These are phyloP conservation scores for Hypanus sabinus DNA, from an alignment of 2,113 vertebrate genomes.

Conservation along the genomic window DNA sequence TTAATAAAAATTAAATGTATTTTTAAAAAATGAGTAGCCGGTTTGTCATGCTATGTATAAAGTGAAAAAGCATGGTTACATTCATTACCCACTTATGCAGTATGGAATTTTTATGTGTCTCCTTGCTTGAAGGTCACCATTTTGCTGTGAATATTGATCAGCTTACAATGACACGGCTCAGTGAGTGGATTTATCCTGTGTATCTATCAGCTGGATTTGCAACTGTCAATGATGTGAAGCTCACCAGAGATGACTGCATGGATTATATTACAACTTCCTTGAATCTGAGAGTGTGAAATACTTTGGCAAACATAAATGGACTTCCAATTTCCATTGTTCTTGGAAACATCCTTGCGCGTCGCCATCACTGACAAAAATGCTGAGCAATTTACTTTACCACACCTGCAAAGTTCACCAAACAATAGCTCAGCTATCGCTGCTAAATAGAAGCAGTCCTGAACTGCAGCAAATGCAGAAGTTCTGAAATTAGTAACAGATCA, in stretches of 20 bases:
- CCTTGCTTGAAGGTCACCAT: background rate
- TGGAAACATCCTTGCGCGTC: background rate
- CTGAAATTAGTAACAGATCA: too few species aligned
- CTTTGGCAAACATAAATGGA: background rate
- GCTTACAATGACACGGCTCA: background rate
- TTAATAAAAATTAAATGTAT: background rate
- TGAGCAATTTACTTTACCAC: background rate
- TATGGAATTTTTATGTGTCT: background rate
- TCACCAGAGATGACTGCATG: background rate
- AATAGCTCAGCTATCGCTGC: background rate
- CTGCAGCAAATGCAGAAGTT: too few species aligned
- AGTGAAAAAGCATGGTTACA: background rate
- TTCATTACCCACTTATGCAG: background rate
- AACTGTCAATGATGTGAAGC: background rate
- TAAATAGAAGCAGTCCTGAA: too few species aligned
- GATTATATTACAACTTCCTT: background rate
- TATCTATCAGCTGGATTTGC: background rate
- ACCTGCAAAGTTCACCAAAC: background rate
- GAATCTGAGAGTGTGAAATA: background rate
- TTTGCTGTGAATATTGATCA: conserved; percentile 1
- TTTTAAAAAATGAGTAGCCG: background rate
- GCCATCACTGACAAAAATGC: background rate
- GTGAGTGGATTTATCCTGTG: conserved; percentile 23
- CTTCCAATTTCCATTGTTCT: background rate
- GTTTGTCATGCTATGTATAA: background rate